Evolutionary conservation across 2,888 invertebrate genomes (phyloP).

Genomic region (Pheosia gnoma): DNA sequence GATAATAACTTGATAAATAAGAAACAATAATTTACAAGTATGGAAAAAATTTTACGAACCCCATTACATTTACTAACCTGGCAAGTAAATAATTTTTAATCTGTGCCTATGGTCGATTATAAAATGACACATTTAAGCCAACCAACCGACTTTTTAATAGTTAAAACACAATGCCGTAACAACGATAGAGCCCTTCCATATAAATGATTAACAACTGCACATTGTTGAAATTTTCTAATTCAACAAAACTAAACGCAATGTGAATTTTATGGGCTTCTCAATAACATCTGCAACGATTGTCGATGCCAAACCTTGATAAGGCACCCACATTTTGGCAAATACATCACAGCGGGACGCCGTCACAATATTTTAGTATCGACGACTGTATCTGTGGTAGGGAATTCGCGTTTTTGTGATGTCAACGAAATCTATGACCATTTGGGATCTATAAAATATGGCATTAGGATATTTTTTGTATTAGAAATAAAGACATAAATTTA

Average conservation of each 20-base stretch:
- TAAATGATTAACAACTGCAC: constrained; percentile 54
- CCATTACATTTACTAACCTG: no score
- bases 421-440: constrained; percentile 34
- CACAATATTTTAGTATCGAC: constrained; percentile 81
- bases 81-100: no score
- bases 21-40: no score
- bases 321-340: constrained; percentile 82
- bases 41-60: no score
- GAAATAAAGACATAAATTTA: background rate
- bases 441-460: constrained; percentile 20
- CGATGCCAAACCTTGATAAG: constrained; percentile 74
- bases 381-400: constrained; percentile 65
- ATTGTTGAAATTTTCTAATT: constrained; percentile 45
- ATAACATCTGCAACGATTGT: constrained; percentile 66
- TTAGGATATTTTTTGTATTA: constrained; percentile 11
- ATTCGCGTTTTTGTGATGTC: constrained; percentile 48
- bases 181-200: constrained; percentile 49
- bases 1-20: background rate
- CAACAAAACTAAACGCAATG: constrained; percentile 49
- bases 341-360: constrained; percentile 78
- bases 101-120: background rate
- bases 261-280: constrained; percentile 60
- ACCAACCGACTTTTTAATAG: constrained; percentile 37
- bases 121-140: constrained; percentile 10
- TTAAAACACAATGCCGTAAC: constrained; percentile 36